phyloP scores from a whole-genome alignment of 2,797 vertebrate species.

The Hypotaenidia okinawae region DNA sequence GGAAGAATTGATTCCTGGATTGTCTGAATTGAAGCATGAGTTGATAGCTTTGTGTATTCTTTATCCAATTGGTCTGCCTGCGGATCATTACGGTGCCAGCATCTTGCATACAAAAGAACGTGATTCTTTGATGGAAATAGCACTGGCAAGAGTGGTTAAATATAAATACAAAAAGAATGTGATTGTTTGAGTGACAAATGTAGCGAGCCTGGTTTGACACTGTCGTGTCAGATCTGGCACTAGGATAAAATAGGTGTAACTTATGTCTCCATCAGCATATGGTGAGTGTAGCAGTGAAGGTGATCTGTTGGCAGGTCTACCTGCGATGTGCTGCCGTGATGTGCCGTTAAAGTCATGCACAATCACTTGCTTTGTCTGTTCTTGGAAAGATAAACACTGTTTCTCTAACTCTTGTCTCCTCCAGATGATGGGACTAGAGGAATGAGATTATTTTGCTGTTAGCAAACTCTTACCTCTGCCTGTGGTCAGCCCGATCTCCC shows the following conservation, averaged over 20 bases:
- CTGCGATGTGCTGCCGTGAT: background rate
- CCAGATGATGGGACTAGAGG: background rate
- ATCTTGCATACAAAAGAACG: background rate
- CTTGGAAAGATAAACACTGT: background rate
- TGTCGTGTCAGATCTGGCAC: background rate
- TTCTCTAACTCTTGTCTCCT: background rate
- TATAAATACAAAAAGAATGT: background rate
- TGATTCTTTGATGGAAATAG: background rate
- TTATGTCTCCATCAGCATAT: conserved; percentile 2
- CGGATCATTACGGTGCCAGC: background rate
- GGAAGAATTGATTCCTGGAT: background rate
- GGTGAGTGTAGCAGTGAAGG: background rate
- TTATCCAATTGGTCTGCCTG: background rate
- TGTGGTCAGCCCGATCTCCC: background rate
- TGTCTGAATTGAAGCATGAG: background rate
- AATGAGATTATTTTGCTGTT: background rate
- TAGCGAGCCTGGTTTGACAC: background rate
- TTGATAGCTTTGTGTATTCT: background rate
- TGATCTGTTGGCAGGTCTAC: conserved; percentile 15
- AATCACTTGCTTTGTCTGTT: background rate
- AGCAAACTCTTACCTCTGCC: background rate
- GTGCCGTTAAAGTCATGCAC: background rate
- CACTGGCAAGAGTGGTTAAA: background rate
- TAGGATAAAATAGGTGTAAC: background rate
- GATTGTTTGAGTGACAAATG: conserved; percentile 15